Conservation (phyloP, 2,888 invertebrate species). For the Anoncus sp. region DNA sequence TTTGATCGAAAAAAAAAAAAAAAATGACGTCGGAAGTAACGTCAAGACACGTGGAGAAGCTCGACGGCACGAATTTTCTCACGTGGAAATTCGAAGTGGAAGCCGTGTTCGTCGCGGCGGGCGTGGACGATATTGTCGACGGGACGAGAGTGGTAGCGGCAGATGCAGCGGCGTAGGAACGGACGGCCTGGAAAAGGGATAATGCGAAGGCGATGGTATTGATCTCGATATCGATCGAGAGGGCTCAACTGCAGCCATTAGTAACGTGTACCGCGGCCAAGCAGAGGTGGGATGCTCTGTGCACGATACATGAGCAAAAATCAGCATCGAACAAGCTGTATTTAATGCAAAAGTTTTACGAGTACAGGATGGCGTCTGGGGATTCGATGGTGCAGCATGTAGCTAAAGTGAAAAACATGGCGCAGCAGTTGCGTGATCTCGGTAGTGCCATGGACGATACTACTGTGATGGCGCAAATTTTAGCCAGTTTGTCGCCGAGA, state of each 20-base stretch:
- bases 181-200: conserved; percentile 50
- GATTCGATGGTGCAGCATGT: conserved; percentile 59
- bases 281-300: conserved; percentile 60
- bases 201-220: conserved; percentile 57
- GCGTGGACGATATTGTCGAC: conserved; percentile 54
- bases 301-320: conserved; percentile 57
- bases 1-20: too few species aligned
- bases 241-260: conserved; percentile 49
- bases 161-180: conserved; percentile 17
- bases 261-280: conserved; percentile 56
- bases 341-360: conserved; percentile 38
- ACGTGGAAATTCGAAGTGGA: conserved; percentile 61
- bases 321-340: conserved; percentile 45
- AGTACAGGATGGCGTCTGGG: conserved; percentile 52
- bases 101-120: conserved; percentile 44
- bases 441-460: conserved; percentile 40
- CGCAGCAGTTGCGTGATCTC: conserved; percentile 39
- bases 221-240: conserved; percentile 63
- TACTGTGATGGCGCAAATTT: conserved; percentile 58
- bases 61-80: conserved; percentile 58
- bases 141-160: conserved; percentile 21
- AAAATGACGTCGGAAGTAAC: conserved; percentile 38
- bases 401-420: conserved; percentile 55
- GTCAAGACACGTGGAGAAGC: conserved; percentile 56
- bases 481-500: conserved; percentile 50